Evolutionary conservation across 2,113 vertebrate genomes (phyloP).

Genomic region (Oreochromis spilurus): DNA sequence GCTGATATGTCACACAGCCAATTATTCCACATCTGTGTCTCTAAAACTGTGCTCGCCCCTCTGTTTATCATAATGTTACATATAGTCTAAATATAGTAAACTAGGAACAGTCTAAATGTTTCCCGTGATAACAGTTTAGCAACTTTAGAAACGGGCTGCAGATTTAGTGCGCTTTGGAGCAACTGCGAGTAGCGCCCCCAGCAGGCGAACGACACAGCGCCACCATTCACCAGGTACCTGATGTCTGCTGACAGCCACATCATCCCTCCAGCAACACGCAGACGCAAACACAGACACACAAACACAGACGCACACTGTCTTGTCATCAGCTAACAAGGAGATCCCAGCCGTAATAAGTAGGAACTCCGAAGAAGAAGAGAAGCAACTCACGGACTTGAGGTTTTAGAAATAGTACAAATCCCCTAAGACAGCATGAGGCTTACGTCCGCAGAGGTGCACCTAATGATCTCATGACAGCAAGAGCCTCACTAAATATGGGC

Average conservation of each 20-base stretch:
- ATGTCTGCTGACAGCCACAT: constrained; percentile 54
- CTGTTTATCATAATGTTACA: neutral
- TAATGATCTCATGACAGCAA: neutral
- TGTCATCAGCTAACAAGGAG: constrained; percentile 6
- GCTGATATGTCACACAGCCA: neutral
- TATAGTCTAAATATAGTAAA: neutral
- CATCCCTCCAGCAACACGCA: constrained; percentile 9
- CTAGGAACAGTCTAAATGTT: neutral
- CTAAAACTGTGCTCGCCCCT: neutral
- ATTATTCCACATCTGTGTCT: neutral
- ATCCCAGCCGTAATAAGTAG: neutral
- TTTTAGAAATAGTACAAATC: neutral
- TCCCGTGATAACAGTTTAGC: neutral
- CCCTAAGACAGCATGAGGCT: neutral
- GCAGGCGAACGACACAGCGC: neutral
- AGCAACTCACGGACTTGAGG: rapidly evolving
- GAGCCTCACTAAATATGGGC: neutral
- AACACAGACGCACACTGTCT: neutral
- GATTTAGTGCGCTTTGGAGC: neutral
- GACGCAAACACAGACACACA: neutral
- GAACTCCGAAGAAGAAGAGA: neutral
- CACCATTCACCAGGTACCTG: constrained; percentile 24
- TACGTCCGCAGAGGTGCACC: neutral
- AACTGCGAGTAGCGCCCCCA: constrained; percentile 27
- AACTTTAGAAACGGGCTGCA: neutral